Percentiles rank a stretch among this genome's conserved stretches.
These are phyloP conservation scores for Chaetops frenatus DNA, from an alignment of 2,113 vertebrate genomes.

Conservation along the genomic window DNA sequence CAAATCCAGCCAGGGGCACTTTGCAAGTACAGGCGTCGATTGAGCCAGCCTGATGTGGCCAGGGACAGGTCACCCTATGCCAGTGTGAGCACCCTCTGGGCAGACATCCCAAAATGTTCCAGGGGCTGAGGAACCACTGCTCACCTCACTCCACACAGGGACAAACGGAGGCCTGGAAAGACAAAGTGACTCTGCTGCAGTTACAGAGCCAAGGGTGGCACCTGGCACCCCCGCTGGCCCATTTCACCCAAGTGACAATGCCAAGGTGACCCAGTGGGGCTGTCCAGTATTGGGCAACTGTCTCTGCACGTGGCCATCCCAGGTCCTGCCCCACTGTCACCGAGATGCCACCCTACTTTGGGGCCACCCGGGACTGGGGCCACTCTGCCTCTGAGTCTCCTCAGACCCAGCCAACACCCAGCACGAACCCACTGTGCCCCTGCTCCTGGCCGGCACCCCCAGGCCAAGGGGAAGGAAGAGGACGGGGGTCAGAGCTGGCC, in stretches of 20 bases:
- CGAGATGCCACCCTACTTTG: not conserved
- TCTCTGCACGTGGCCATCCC: not conserved
- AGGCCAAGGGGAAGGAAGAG: not conserved
- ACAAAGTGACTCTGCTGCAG: not conserved
- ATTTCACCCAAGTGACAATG: not conserved
- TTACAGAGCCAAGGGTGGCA: not conserved
- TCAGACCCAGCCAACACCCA: not conserved
- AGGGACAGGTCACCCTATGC: not conserved
- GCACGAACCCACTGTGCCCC: accelerated
- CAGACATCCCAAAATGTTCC: not conserved
- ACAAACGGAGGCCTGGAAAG: not conserved
- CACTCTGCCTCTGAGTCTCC: too few relatives aligned
- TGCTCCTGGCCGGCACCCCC: not conserved
- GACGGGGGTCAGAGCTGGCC: not conserved
- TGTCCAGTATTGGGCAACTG: not conserved
- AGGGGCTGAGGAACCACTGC: not conserved
- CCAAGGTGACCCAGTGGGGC: not conserved
- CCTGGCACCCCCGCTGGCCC: not conserved
- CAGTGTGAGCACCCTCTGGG: not conserved
- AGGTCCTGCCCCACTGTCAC: not conserved
- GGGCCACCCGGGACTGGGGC: not conserved
- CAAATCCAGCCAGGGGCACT: not conserved
- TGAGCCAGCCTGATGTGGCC: not conserved
- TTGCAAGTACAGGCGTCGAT: accelerated
- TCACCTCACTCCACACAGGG: not conserved